Percentiles rank a stretch among this genome's conserved stretches.
Evolutionary conservation across 2,113 vertebrate species (phyloP).

Genomic region (Dicrurus megarhynchus): DNA sequence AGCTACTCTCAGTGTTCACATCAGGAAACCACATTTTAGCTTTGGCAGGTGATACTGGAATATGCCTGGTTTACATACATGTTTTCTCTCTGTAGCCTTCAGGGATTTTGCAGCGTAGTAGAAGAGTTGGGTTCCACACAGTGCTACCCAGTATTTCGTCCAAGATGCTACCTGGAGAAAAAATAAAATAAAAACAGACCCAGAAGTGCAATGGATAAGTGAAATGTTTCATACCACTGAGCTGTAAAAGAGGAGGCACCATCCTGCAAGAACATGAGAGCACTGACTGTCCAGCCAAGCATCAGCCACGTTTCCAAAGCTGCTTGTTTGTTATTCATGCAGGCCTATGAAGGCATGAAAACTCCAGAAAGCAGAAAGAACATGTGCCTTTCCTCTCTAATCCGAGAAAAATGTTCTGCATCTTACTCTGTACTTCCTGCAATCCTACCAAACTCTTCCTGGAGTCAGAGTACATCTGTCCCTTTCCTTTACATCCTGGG

Average conservation of each 20-base stretch:
- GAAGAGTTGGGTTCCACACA: conserved; percentile 91
- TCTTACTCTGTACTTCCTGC: background rate
- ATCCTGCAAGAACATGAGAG: background rate
- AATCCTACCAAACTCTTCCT: background rate
- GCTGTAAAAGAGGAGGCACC: background rate
- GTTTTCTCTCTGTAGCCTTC: conserved; percentile 96
- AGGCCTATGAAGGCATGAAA: background rate
- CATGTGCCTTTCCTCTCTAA: background rate
- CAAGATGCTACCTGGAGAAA: conserved; percentile 89
- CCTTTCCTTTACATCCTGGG: background rate
- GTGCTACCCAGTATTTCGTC: conserved; percentile 97
- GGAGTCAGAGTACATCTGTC: background rate
- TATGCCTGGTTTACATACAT: conserved; percentile 78
- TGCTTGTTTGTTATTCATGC: background rate
- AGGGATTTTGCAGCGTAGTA: conserved; percentile 98
- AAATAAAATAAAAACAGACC: background rate
- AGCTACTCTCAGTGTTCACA: background rate
- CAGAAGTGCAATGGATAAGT: background rate
- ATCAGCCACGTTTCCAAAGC: background rate
- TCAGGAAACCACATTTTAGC: background rate
- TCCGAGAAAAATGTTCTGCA: background rate
- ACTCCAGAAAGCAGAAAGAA: background rate
- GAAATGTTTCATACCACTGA: background rate
- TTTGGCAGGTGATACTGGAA: background rate
- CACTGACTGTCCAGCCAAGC: background rate